A percentile compares a stretch with the other conserved stretches of the same genome.
phyloP scores from a whole-genome alignment of 1,140 invertebrate species.

The Camponotus vicinus region DNA sequence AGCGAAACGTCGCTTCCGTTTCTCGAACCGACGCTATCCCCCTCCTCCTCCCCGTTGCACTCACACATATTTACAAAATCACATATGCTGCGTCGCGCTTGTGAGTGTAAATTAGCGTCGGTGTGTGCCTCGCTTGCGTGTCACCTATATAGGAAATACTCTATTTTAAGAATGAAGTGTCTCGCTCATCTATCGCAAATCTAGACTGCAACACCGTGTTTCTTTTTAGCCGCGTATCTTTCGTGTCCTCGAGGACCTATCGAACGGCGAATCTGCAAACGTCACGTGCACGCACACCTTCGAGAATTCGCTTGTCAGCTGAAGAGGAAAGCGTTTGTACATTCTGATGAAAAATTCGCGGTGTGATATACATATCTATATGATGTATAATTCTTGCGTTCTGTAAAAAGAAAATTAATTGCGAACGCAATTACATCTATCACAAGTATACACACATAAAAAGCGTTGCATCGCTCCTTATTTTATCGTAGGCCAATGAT shows the following conservation, averaged over 20 bases:
- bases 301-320: constrained; percentile 25
- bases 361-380: background rate
- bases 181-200: constrained; percentile 56
- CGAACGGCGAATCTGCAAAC: constrained; percentile 37
- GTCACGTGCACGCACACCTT: constrained; percentile 25
- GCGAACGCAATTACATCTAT: constrained; percentile 27
- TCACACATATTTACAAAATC: constrained; percentile 73
- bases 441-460: constrained; percentile 46
- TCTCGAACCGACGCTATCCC: constrained; percentile 28
- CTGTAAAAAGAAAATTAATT: constrained; percentile 9
- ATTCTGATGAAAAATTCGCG: constrained; percentile 54
- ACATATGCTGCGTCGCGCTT: constrained; percentile 65
- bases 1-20: constrained; percentile 24
- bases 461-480: constrained; percentile 49
- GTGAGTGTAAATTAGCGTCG: constrained; percentile 5
- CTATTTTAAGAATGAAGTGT: constrained; percentile 70
- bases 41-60: constrained; percentile 9
- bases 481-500: constrained; percentile 50
- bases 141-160: constrained; percentile 68
- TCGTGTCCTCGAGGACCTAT: constrained; percentile 39
- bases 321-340: constrained; percentile 45
- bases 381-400: constrained; percentile 28
- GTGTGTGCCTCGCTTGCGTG: constrained; percentile 38
- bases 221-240: constrained; percentile 38
- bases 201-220: constrained; percentile 63